Conservation (phyloP, 2,888 invertebrate genomes). For the Bombylius major region DNA sequence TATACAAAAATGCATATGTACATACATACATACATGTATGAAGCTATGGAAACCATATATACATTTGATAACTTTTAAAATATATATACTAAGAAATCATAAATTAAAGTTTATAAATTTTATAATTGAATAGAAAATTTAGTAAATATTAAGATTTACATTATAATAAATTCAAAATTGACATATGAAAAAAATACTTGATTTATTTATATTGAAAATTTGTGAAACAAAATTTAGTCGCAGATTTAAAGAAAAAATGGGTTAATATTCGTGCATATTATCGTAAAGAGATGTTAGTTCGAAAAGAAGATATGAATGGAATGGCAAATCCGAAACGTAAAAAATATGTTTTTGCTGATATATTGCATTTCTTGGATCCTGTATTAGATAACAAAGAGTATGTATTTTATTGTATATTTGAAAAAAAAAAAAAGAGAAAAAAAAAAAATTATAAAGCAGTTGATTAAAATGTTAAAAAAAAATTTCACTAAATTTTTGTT, state of each 20-base stretch:
- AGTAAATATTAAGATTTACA: no score
- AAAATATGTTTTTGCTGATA: conserved; percentile 1
- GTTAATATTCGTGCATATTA: neutral
- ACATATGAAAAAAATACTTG: no score
- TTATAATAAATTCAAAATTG: no score
- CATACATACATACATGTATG: no score
- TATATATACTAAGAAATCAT: no score
- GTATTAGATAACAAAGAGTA: neutral
- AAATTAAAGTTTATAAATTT: no score
- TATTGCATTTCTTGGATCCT: neutral
- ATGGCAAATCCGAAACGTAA: neutral
- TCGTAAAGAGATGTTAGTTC: neutral
- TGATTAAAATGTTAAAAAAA: no score
- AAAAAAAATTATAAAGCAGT: neutral
- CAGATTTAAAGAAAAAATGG: conserved; percentile 1
- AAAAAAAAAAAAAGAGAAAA: neutral
- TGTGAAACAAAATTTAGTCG: neutral
- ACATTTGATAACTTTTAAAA: no score
- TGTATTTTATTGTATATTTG: neutral
- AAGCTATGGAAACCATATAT: no score
- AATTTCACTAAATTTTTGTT: neutral
- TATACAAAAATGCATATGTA: neutral
- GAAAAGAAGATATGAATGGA: neutral
- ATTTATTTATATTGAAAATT: no score
- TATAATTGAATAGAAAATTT: no score